phyloP scores from a whole-genome alignment of 2,113 vertebrate species.

The Sardina pilchardus region DNA sequence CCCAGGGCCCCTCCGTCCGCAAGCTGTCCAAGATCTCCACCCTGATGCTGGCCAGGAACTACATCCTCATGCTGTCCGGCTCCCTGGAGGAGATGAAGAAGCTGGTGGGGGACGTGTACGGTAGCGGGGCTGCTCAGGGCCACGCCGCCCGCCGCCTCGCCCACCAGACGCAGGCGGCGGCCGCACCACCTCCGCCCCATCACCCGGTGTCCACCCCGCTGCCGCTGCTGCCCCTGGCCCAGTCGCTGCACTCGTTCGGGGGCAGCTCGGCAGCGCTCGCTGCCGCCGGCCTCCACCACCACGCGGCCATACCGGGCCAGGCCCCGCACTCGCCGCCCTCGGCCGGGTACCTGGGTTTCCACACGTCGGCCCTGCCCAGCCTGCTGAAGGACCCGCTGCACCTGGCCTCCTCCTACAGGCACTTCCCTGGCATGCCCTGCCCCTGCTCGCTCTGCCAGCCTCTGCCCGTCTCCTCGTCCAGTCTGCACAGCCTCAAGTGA shows the following conservation, averaged over 20 bases:
- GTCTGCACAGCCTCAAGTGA: constrained; percentile 73
- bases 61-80: constrained; percentile 80
- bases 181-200: constrained; percentile 44
- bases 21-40: constrained; percentile 84
- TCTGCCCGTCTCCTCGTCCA: constrained; percentile 64
- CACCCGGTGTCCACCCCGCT: constrained; percentile 53
- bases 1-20: constrained; percentile 79
- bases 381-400: constrained; percentile 73
- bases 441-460: constrained; percentile 76
- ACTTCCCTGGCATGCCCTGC: constrained; percentile 76
- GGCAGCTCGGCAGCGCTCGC: constrained; percentile 38
- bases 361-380: constrained; percentile 59
- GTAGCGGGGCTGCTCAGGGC: constrained; percentile 53
- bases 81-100: constrained; percentile 84
- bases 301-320: constrained; percentile 42
- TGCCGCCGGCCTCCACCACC: constrained; percentile 51
- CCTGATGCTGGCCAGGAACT: constrained; percentile 78
- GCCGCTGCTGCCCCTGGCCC: constrained; percentile 69
- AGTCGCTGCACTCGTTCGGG: constrained; percentile 71
- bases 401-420: constrained; percentile 68
- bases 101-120: constrained; percentile 76
- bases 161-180: constrained; percentile 38
- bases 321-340: constrained; percentile 65
- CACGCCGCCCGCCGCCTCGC: constrained; percentile 60
- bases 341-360: constrained; percentile 68